phyloP scores from a whole-genome alignment of 1,140 invertebrate genomes.

The Brachionus rubens region DNA sequence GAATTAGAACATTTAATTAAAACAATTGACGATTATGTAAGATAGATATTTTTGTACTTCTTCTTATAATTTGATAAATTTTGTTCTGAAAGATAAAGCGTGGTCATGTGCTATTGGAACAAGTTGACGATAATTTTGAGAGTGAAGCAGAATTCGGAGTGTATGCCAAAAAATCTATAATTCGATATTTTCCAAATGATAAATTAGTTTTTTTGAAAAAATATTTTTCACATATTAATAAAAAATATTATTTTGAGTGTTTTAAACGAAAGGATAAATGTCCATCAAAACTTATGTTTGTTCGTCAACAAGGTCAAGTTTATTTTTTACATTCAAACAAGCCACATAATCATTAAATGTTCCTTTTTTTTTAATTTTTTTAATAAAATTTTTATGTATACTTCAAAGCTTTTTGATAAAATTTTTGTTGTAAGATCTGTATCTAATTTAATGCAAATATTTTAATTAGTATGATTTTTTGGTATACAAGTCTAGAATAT shows the following conservation, averaged over 20 bases:
- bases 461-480: no score
- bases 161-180: background rate
- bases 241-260: slow-evolving; percentile 18
- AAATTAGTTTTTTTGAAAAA: background rate
- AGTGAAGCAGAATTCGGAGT: background rate
- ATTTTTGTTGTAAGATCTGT: no score
- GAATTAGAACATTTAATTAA: no score
- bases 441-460: no score
- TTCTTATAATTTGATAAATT: background rate
- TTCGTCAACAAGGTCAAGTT: background rate
- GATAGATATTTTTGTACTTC: background rate
- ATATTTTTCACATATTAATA: background rate
- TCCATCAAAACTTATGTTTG: background rate
- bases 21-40: no score
- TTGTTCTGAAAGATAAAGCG: background rate
- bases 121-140: background rate
- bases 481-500: no score
- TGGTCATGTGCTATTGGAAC: background rate
- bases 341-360: background rate
- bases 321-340: background rate
- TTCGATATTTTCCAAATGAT: background rate
- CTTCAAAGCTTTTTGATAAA: no score
- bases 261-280: background rate
- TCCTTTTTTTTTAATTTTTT: no score
- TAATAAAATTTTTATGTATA: no score